Evolutionary conservation across 2,797 vertebrate species (phyloP).

Genomic region (Argyrosomus regius): DNA sequence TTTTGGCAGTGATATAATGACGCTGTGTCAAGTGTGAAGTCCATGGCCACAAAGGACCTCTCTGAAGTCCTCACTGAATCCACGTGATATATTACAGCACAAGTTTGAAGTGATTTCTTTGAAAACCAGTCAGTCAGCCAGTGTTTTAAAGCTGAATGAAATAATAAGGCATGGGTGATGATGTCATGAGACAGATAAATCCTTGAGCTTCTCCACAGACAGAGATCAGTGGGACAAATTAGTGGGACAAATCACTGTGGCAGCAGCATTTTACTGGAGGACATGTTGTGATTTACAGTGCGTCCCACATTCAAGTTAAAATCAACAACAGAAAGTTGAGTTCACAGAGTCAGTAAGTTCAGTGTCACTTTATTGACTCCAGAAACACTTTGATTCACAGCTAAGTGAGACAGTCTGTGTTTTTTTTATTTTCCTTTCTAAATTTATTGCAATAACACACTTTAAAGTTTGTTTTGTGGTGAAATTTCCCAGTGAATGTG

Average conservation of each 20-base stretch:
- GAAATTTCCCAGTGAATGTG: neutral
- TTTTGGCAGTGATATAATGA: neutral
- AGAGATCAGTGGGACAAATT: neutral
- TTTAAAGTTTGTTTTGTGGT: neutral
- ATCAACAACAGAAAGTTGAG: neutral
- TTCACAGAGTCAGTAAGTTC: neutral
- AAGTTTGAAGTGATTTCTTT: neutral
- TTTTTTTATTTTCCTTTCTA: neutral
- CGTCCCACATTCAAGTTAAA: neutral
- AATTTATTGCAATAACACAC: neutral
- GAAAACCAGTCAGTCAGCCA: neutral
- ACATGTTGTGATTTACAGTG: neutral
- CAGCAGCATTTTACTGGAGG: neutral
- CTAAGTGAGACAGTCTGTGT: neutral
- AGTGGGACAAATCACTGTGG: neutral
- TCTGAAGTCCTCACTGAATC: neutral
- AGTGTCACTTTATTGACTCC: neutral
- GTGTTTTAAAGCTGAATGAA: neutral
- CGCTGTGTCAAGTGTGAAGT: constrained; percentile 14
- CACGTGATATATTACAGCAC: neutral
- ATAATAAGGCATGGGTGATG: neutral
- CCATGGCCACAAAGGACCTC: neutral
- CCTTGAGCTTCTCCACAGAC: neutral
- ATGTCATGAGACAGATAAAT: neutral
- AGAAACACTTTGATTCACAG: neutral